Percentiles rank a stretch among this genome's conserved stretches.
Evolutionary conservation across 2,888 invertebrate genomes (phyloP).

Genomic region (Drosophila kokeensis): DNA sequence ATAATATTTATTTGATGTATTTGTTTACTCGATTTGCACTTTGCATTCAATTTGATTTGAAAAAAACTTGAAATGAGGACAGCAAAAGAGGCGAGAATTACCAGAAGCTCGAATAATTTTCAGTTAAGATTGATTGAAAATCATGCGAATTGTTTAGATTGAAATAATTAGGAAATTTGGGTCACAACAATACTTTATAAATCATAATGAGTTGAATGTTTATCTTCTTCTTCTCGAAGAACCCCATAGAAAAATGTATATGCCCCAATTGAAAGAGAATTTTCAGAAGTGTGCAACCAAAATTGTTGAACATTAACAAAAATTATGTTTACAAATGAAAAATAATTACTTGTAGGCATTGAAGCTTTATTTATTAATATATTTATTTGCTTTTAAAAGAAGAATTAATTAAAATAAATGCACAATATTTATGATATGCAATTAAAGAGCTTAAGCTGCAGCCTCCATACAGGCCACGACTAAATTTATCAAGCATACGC

Average conservation of each 20-base stretch:
- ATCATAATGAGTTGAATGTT: background rate
- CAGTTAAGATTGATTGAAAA: background rate
- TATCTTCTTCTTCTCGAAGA: background rate
- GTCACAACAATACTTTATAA: background rate
- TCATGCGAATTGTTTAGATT: slow-evolving; percentile 11
- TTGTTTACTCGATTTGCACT: slow-evolving; percentile 62
- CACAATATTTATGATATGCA: slow-evolving; percentile 2
- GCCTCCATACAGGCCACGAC: background rate
- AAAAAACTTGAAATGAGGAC: slow-evolving; percentile 24
- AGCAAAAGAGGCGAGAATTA: slow-evolving; percentile 15
- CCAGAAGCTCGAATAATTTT: background rate
- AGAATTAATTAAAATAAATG: slow-evolving; percentile 22
- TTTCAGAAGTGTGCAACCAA: background rate
- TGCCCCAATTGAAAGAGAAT: background rate
- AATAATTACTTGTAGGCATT: slow-evolving; percentile 11
- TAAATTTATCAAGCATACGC: slow-evolving; percentile 53
- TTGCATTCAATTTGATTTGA: slow-evolving; percentile 49
- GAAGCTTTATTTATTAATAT: background rate
- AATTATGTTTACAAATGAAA: background rate
- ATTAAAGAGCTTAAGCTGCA: slow-evolving; percentile 14
- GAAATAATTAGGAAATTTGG: background rate
- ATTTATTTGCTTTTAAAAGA: background rate
- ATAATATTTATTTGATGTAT: slow-evolving; percentile 73
- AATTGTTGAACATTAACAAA: background rate
- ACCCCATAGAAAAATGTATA: background rate